Base-by-base conservation (phyloP, 1,140 invertebrate genomes). In the Drosophila repletoides region DNA sequence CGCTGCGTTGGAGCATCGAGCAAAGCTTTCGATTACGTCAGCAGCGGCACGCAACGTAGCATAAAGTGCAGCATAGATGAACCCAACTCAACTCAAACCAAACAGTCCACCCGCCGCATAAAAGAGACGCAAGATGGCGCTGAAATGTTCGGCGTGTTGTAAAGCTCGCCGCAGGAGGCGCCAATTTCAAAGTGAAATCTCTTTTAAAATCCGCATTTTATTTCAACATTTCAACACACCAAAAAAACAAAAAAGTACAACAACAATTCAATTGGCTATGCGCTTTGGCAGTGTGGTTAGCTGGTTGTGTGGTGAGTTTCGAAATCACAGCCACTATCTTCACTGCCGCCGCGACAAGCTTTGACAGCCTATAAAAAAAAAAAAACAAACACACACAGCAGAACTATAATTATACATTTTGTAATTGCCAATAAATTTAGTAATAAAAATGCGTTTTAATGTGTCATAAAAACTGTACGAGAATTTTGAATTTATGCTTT, bases 221-320 rank as follows among this genome's bases (percentile, higher is more conserved):
- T 36, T 9, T 45, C 9, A 31, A n/a, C 6, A 40, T 63, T 40
- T 56, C 6, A 31, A 36, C 3, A 26, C 45, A 28, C 24, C n/a
- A 12, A 15, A 10, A 61, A 46, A 33, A 5, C n/a, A 29, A 45
- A 29, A 7, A 19, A 45, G 24, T n/a, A 31, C 34, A 60, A 33
- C 2, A 55, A 68, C 43, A 40, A 64, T 69, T 73, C 56, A 49
- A 79, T 89, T 83, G 88, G 92, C 92, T 91, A 92, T 92, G 92
- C 94, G 92, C 93, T 91, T 92, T 97, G 97, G 97, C 97, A 98
- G 97, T 98, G 97, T 98, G 96, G 97, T 98, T 98, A 98, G 97
- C 97, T 98, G 97, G 97, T 98, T 98, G 97, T 96, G 94, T 95
- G 91, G 84, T 28, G 43, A 22, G 34, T 64, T 51, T 38, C 91